phyloP scores from a whole-genome alignment of 2,113 vertebrate genomes.

The Asarcornis scutulata region DNA sequence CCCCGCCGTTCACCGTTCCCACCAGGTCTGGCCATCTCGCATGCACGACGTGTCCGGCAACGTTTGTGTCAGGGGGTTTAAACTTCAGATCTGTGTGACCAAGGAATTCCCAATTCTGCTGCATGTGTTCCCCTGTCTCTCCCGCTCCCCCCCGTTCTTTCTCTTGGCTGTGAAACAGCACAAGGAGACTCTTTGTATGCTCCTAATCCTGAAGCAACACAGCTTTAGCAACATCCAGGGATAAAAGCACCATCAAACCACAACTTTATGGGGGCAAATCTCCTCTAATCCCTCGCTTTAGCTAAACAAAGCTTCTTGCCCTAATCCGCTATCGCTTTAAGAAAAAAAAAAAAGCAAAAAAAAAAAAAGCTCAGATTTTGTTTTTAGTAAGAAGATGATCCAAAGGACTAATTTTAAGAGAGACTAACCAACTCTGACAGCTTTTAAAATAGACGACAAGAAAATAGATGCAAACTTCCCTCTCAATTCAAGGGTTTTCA shows the following conservation, averaged over 20 bases:
- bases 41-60: conserved; percentile 72
- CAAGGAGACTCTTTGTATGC: conserved; percentile 94
- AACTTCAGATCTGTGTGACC: conserved; percentile 77
- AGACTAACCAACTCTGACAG: conserved; percentile 96
- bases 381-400: conserved; percentile 90
- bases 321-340: conserved; percentile 92
- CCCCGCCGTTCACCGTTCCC: conserved; percentile 14
- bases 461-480: conserved; percentile 81
- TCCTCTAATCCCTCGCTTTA: conserved; percentile 98
- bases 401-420: conserved; percentile 95
- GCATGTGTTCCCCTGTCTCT: conserved; percentile 79
- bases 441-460: conserved; percentile 84
- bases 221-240: conserved; percentile 95
- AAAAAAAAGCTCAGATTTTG: conserved; percentile 86
- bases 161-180: conserved; percentile 88
- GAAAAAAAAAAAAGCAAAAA: conserved; percentile 62
- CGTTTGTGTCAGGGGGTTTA: conserved; percentile 80
- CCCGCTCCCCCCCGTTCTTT: conserved; percentile 80
- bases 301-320: conserved; percentile 93
- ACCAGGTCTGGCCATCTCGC: conserved; percentile 56
- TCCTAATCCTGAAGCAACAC: conserved; percentile 94
- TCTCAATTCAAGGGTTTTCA: conserved; percentile 75
- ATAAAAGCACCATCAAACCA: conserved; percentile 99
- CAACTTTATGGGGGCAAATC: conserved; percentile 98
- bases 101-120: conserved; percentile 72